Conservation (phyloP, 2,888 invertebrate genomes). For the Diaphora mendica region DNA sequence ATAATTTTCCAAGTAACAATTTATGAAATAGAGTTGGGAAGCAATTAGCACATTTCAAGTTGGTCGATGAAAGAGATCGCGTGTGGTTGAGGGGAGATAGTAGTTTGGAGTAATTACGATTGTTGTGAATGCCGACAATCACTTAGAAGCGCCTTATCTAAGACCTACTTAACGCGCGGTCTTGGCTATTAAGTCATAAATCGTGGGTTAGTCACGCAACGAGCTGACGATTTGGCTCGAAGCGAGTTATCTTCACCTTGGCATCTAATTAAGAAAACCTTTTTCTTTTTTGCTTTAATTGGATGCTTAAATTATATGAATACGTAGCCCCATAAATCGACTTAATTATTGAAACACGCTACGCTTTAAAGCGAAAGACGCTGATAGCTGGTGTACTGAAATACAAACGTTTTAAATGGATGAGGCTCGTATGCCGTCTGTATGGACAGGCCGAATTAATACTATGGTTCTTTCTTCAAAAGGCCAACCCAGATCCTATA, state of each 20-base stretch:
- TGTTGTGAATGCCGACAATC: constrained; percentile 86
- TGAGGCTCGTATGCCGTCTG: no score
- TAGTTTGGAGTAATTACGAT: constrained; percentile 86
- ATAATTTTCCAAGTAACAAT: constrained; percentile 44
- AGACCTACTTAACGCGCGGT: constrained; percentile 84
- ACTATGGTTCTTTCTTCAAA: no score
- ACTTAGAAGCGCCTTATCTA: constrained; percentile 86
- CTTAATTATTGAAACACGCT: constrained; percentile 45
- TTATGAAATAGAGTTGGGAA: constrained; percentile 63
- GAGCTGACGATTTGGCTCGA: constrained; percentile 78
- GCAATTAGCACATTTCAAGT: constrained; percentile 80
- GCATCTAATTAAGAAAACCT: constrained; percentile 80
- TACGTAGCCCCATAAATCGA: constrained; percentile 52
- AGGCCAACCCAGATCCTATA: no score
- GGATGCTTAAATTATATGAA: constrained; percentile 59
- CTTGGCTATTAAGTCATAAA: constrained; percentile 86
- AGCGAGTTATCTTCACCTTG: constrained; percentile 79
- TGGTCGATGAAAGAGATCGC: constrained; percentile 80
- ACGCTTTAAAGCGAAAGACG: constrained; percentile 34
- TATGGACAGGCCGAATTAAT: no score
- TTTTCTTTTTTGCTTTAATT: constrained; percentile 57
- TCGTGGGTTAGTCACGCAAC: constrained; percentile 81
- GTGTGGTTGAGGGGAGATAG: constrained; percentile 79
- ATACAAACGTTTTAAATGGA: background rate
- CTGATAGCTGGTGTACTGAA: constrained; percentile 34